phyloP scores from a whole-genome alignment of 2,797 vertebrate species.

The Florisuga fusca region DNA sequence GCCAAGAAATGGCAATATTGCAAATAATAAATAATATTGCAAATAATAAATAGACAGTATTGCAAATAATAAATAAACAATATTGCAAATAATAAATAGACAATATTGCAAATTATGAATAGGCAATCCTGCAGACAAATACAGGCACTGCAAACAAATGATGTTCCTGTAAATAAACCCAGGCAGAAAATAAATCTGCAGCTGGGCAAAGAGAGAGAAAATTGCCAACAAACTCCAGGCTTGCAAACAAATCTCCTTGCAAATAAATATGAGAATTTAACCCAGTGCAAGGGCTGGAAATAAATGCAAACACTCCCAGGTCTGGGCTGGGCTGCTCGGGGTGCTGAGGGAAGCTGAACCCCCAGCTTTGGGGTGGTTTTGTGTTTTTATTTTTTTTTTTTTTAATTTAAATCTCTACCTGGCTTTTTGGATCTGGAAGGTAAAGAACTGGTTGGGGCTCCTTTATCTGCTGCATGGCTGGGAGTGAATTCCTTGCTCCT shows the following conservation, averaged over 20 bases:
- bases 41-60: too few relatives aligned
- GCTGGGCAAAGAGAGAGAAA: too few relatives aligned
- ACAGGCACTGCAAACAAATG: background rate
- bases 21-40: too few relatives aligned
- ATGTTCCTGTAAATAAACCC: too few relatives aligned
- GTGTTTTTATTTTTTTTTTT: background rate
- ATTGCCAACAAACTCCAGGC: accelerated
- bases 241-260: background rate
- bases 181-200: too few relatives aligned
- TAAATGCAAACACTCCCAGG: accelerated
- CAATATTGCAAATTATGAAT: too few relatives aligned
- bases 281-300: accelerated
- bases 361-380: background rate
- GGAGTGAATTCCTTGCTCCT: background rate
- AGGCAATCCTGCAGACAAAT: too few relatives aligned
- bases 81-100: too few relatives aligned
- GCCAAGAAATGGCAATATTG: too few relatives aligned
- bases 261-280: accelerated
- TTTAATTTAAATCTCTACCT: background rate
- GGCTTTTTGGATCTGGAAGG: background rate
- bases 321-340: background rate
- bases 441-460: background rate
- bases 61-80: too few relatives aligned
- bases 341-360: background rate
- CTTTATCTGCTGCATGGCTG: background rate